Evolutionary conservation across 2,113 vertebrate genomes (phyloP).

Genomic region (Amblyopsis rosae): DNA sequence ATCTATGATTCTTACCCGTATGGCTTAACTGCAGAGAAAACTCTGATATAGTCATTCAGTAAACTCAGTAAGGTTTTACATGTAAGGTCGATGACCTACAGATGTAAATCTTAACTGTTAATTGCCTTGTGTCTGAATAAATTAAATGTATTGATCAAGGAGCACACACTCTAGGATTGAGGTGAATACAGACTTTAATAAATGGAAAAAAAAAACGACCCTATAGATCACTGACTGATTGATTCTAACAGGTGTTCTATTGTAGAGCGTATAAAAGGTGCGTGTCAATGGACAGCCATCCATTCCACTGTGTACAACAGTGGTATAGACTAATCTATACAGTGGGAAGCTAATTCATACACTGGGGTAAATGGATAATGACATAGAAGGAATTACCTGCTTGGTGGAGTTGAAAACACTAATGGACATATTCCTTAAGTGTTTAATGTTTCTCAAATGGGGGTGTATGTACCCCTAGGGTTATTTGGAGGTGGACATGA

Average conservation of each 20-base stretch:
- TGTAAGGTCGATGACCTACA: conserved; percentile 86
- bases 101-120: conserved; percentile 90
- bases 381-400: conserved; percentile 61
- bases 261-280: conserved; percentile 53
- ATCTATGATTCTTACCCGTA: conserved; percentile 47
- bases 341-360: conserved; percentile 66
- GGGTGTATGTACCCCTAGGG: too few species aligned
- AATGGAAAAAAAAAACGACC: conserved; percentile 57
- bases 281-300: conserved; percentile 29
- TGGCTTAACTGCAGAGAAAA: conserved; percentile 64
- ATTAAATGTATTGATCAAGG: conserved; percentile 81
- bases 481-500: too few species aligned
- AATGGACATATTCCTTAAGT: conserved; percentile 59
- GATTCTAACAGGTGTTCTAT: conserved; percentile 59
- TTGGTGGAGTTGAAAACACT: conserved; percentile 69
- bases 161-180: conserved; percentile 7
- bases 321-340: conserved; percentile 36
- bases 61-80: conserved; percentile 88
- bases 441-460: conserved; percentile 9
- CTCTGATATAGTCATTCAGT: conserved; percentile 85
- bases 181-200: conserved; percentile 64
- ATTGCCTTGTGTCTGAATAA: conserved; percentile 85
- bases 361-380: conserved; percentile 63
- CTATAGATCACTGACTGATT: conserved; percentile 26
- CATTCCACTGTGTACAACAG: conserved; percentile 52